Evolutionary conservation across 2,888 invertebrate species (phyloP).

Genomic region (Bibio marci): DNA sequence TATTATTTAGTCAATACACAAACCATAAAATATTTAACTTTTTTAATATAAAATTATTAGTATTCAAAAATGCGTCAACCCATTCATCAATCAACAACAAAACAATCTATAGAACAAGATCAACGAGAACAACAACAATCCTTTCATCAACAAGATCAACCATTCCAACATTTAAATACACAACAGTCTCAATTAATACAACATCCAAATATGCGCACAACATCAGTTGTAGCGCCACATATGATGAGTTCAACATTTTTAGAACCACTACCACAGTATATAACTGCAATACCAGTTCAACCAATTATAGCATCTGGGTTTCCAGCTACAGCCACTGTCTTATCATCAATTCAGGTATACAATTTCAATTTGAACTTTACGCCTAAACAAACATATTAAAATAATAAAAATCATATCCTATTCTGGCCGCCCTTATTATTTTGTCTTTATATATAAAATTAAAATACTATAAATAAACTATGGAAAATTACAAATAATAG

Average conservation of each 20-base stretch:
- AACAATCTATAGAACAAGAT: neutral
- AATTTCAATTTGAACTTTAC: too few species aligned
- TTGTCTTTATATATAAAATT: neutral
- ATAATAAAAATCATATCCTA: too few species aligned
- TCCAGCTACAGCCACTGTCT: slow-evolving; percentile 27
- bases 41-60: too few species aligned
- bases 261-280: slow-evolving; percentile 33
- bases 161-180: neutral
- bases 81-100: too few species aligned
- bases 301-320: slow-evolving; percentile 34
- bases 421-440: too few species aligned
- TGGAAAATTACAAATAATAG: too few species aligned
- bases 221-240: slow-evolving; percentile 12
- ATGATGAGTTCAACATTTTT: slow-evolving; percentile 24
- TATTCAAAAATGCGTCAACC: too few species aligned
- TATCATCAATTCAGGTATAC: slow-evolving; percentile 18
- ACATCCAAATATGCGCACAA: neutral
- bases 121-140: neutral
- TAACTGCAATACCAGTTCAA: slow-evolving; percentile 39
- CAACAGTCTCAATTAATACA: neutral
- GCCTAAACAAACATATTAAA: too few species aligned
- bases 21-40: too few species aligned
- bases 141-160: neutral
- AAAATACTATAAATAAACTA: too few species aligned
- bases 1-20: too few species aligned